Percentiles rank a stretch among this genome's conserved stretches.
Conservation (phyloP, 2,888 invertebrate species). For the Strigamia transsilvanica region DNA sequence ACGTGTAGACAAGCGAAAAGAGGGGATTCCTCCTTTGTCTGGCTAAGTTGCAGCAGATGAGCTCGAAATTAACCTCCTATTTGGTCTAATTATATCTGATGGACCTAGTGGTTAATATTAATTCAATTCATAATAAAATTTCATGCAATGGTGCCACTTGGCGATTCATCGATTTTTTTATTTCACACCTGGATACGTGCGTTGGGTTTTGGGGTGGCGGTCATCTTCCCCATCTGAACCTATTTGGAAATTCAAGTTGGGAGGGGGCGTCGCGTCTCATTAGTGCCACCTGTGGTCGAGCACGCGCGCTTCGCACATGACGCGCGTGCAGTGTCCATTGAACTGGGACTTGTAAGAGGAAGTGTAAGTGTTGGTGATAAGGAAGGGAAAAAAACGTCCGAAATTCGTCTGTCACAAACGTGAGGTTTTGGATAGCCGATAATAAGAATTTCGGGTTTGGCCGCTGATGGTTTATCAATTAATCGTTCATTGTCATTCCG, state of each 20-base stretch:
- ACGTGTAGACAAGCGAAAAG: neutral
- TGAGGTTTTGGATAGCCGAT: too few relatives aligned
- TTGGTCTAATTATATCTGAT: neutral
- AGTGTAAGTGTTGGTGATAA: too few relatives aligned
- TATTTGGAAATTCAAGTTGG: constrained; percentile 15
- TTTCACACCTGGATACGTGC: neutral
- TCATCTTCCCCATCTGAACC: neutral
- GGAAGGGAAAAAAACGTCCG: too few relatives aligned
- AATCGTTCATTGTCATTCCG: too few relatives aligned
- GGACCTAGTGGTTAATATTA: neutral
- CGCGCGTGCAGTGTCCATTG: constrained; percentile 8
- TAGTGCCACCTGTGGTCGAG: neutral
- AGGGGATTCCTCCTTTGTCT: neutral
- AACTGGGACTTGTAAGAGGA: neutral
- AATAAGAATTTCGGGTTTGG: too few relatives aligned
- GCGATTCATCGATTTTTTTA: constrained; percentile 8
- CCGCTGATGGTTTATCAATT: too few relatives aligned
- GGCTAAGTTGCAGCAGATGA: neutral
- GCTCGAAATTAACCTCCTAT: neutral
- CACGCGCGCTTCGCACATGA: constrained; percentile 20
- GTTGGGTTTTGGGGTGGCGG: neutral
- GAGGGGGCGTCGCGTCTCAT: constrained; percentile 15
- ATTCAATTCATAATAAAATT: neutral
- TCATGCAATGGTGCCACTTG: neutral
- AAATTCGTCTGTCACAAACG: too few relatives aligned